Conservation (phyloP, 1,140 invertebrate genomes). For the Limonius californicus region DNA sequence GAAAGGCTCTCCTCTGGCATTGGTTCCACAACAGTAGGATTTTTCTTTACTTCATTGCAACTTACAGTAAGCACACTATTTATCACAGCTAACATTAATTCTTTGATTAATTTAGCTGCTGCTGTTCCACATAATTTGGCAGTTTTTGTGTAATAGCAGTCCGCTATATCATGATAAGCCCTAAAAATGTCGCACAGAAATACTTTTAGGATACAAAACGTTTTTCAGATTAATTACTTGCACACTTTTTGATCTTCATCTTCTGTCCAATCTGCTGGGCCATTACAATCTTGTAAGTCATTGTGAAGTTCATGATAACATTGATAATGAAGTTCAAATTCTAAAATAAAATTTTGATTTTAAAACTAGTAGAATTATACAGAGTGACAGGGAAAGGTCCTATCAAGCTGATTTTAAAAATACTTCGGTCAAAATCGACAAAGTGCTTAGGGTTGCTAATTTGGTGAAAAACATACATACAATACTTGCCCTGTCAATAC, state of each 20-base stretch:
- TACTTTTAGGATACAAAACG: neutral
- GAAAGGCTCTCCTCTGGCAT: too few relatives aligned
- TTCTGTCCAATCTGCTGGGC: conserved; percentile 44
- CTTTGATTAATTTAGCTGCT: conserved; percentile 40
- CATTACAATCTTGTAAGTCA: conserved; percentile 42
- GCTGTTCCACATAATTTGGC: conserved; percentile 41
- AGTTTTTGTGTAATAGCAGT: conserved; percentile 45
- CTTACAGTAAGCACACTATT: conserved; percentile 37
- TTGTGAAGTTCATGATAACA: conserved; percentile 37
- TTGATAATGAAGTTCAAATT: conserved; percentile 17
- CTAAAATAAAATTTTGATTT: conserved; percentile 12
- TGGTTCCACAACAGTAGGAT: too few relatives aligned
- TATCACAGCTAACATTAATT: conserved; percentile 37
- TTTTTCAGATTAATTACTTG: conserved; percentile 27
- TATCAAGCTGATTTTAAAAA: too few relatives aligned
- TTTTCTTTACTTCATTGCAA: conserved; percentile 39
- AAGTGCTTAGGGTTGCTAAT: too few relatives aligned
- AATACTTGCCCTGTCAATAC: too few relatives aligned
- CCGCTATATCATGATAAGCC: conserved; percentile 40
- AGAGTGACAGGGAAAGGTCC: too few relatives aligned
- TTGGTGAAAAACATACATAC: too few relatives aligned
- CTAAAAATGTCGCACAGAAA: conserved; percentile 25
- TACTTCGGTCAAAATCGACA: too few relatives aligned
- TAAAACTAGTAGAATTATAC: too few relatives aligned
- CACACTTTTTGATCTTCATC: conserved; percentile 31